Evolutionary conservation across 2,888 invertebrate genomes (phyloP), one percentile per base, ranked within the genome.

Genomic region (Drosophila meridionalis): DNA sequence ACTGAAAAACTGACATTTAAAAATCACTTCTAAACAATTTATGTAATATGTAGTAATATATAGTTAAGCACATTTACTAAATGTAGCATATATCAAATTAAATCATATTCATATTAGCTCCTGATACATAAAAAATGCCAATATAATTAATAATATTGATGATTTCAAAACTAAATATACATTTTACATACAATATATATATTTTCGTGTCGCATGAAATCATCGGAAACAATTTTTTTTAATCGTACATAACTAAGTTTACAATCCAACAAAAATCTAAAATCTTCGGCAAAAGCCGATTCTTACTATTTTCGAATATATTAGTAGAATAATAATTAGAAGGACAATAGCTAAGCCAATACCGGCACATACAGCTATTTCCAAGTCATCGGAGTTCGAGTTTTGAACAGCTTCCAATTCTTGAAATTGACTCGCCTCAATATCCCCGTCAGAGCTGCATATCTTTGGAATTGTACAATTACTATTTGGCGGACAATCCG

Each of bases 401-500:
- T 52, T 77, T 36, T 60, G 63, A 1, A 60, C 9, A 5, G 34
- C 20, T 14, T 43, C 0, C 8, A 12, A 0, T 0, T 1, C 7
- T 3, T 45, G 12, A 0, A 43, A 28, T 20, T 50, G 14, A 20
- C 50, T 38, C 28, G 34, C 26, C 20, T 62, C 50, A 28, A 26
- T 62, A 8, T 34, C 64, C 0, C 7, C 1, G 9, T 55, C 30
- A 8, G 64, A 68, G 3, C 0, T 34, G n/a, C 73, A 78, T 2
- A 28, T 11, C n/a, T 68, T 64, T 1, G 55, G 61, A 3, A 34
- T 20, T 5, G 9, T 14, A 12, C 78, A 78, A 14, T 55, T 34
- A 30, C 68, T 59, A 26, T 68, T 50, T 1, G n/a, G 4, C 0
- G 73, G 61, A 66, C 79, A 77, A 2, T 63, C 60, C 40, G 61